Conservation (phyloP, 2,113 vertebrate genomes). For the Hippocampus zosterae region DNA sequence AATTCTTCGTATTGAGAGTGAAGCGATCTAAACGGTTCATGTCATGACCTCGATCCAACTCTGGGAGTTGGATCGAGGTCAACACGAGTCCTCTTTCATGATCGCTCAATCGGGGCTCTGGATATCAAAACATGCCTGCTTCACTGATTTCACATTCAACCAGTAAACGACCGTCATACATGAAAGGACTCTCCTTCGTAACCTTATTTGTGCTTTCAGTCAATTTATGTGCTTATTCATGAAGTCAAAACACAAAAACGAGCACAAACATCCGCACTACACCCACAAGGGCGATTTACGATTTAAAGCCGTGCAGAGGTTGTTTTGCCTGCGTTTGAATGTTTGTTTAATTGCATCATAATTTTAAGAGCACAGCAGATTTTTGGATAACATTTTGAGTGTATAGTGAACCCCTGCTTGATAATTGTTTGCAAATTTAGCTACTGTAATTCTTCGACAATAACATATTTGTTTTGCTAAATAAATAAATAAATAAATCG, state of each 20-base stretch:
- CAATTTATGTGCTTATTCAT: slow-evolving; percentile 12
- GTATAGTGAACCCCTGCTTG: too few species aligned
- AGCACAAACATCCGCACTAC: background rate
- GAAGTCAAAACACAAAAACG: slow-evolving; percentile 13
- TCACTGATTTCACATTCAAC: slow-evolving; percentile 61
- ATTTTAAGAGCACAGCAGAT: too few species aligned
- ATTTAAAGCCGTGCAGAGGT: too few species aligned
- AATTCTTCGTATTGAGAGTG: slow-evolving; percentile 32
- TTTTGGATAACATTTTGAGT: too few species aligned
- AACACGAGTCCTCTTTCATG: slow-evolving; percentile 48
- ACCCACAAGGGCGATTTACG: background rate
- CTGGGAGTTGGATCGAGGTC: too few species aligned
- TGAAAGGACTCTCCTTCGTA: slow-evolving; percentile 40
- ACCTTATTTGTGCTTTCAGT: slow-evolving; percentile 34
- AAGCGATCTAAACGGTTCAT: slow-evolving; percentile 50
- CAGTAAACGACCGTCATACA: slow-evolving; percentile 42
- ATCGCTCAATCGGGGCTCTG: slow-evolving; percentile 43
- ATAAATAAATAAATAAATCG: too few species aligned
- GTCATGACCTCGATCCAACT: slow-evolving; percentile 42
- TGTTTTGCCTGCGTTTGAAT: too few species aligned
- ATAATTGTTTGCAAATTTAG: background rate
- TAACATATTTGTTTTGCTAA: too few species aligned
- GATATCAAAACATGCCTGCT: slow-evolving; percentile 54
- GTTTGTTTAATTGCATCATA: too few species aligned
- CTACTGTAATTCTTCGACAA: too few species aligned